Base-by-base conservation (phyloP, 2,113 vertebrate species). In the Percina caprodes region DNA sequence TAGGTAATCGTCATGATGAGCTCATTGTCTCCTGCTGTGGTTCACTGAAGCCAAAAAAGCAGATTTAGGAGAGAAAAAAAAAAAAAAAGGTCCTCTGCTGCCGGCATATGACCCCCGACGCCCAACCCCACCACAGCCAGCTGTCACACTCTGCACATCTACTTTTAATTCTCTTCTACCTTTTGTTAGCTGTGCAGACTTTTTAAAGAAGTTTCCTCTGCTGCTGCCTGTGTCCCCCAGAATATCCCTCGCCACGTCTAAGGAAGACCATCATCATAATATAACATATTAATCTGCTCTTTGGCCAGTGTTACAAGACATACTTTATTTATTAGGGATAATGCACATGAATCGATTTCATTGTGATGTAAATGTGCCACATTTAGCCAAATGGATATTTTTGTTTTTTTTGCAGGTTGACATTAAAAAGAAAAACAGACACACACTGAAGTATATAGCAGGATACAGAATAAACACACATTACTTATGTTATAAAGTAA, bases 1-100 rank as follows among this genome's bases (percentile, higher is more conserved):
- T 69, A 24, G 67, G 30, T 86, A 89, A 88, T 89, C 82, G 51
- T 39, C 26, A 1, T n/a, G 80, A 85, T 88, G 80, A 84, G 81
- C 67, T 77, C 82, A 82, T 89, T 85, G 86, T 88, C 74, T 78
- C 70, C 39, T 85, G 80, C 79, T 62, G 71, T 19, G 8, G 61
- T 72, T 79, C 66, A 60, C 52, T 54, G 65, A 42, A 61, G 81
- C 81, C 84, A 77, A 35, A 86, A 81, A 78, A 87, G 62, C 84
- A 89, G 82, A 87, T 89, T 89, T 90, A 72, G 71, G 26, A 30
- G 26, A 30, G 26, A 30, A 30, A 30, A 30, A 39, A 39, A 39
- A 39, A 30, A 61, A 61, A 83, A 75, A 80, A 62, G 59, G 71
- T 88, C 60, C 56, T 71, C 8, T 56, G 62, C 88, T 76, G 74